Evolutionary conservation across 2,797 vertebrate species (phyloP), one percentile per base, ranked within the genome.

Genomic region (Nyctalus aviator): DNA sequence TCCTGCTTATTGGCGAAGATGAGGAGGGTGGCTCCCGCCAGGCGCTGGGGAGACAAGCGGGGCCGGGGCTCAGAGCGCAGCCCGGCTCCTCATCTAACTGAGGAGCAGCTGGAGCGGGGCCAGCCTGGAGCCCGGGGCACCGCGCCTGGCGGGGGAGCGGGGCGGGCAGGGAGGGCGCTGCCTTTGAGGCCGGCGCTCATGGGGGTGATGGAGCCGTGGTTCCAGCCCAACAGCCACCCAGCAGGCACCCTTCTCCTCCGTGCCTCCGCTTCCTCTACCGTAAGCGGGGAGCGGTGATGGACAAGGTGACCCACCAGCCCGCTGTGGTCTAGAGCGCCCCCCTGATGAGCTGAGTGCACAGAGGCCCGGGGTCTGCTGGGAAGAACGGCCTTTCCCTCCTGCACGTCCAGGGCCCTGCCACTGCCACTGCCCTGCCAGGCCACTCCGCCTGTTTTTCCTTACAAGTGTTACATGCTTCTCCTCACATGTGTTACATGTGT

Each of bases 1-100:
- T 99, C 99, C 92, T 99, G 99, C 95, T 99, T 99, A 96, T 99
- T 99, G 85, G 99, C 99, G 90, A 99, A 99, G 94, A 99, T 99
- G 89, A 99, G 98, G 66, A 99, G 98, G 0, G 99, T 99, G 0
- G 99, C 99, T 85, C 99, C 99, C 0, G 99, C 98, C 97, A 99
- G 98, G 95, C 99, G 98, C 99, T 99, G 96, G 46, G 66, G 79
- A 95, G 53, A 95, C 21, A 62, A 91, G 77, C 0, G 1, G 14
- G 7, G 25, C 3, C 5, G 55, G 27, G 75, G 46, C 30, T 92
- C 78, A 18, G 35, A 37, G 53, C n/a, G 75, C 23, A 44, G 44
- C 50, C 41, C 1, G 9, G 72, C 25, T 23, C 41, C 25, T 30
- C 37, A 17, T 14, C 81, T 23, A 3, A 25, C 32, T 8, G 13